Evolutionary conservation across 2,888 invertebrate species (phyloP).

Genomic region (Notodonta ziczac): DNA sequence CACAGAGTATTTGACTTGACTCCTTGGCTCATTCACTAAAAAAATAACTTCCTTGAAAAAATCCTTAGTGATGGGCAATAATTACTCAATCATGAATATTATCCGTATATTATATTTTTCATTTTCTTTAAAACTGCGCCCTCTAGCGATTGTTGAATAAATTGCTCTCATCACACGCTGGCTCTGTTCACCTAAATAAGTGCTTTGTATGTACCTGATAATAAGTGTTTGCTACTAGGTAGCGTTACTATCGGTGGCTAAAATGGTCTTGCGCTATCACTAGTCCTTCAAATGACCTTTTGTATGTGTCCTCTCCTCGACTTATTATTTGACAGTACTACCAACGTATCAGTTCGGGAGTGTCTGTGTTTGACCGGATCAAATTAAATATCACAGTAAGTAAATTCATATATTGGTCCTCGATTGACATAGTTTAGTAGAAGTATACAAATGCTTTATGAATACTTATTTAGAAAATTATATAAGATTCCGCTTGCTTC

Average conservation of each 20-base stretch:
- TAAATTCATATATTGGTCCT: constrained; percentile 21
- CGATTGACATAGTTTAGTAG: background rate
- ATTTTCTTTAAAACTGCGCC: constrained; percentile 7
- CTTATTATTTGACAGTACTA: constrained; percentile 70
- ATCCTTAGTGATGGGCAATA: background rate
- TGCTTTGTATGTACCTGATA: background rate
- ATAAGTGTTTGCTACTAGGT: constrained; percentile 19
- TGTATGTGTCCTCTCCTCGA: constrained; percentile 64
- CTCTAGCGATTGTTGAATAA: constrained; percentile 10
- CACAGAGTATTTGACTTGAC: no score
- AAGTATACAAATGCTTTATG: background rate
- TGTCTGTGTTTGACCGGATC: constrained; percentile 61
- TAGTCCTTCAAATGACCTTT: constrained; percentile 83
- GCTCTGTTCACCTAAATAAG: background rate
- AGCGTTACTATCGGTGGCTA: constrained; percentile 19
- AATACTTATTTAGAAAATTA: background rate
- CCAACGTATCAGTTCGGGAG: constrained; percentile 68
- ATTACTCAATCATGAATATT: background rate
- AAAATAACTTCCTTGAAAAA: no score
- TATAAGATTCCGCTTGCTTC: constrained; percentile 13
- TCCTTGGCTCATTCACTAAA: no score
- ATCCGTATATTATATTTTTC: constrained; percentile 5
- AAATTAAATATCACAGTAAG: constrained; percentile 44
- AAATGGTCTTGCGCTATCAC: constrained; percentile 51
- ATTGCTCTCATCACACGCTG: constrained; percentile 4